phyloP scores from a whole-genome alignment of 2,797 vertebrate genomes.

The Synanceia verrucosa region DNA sequence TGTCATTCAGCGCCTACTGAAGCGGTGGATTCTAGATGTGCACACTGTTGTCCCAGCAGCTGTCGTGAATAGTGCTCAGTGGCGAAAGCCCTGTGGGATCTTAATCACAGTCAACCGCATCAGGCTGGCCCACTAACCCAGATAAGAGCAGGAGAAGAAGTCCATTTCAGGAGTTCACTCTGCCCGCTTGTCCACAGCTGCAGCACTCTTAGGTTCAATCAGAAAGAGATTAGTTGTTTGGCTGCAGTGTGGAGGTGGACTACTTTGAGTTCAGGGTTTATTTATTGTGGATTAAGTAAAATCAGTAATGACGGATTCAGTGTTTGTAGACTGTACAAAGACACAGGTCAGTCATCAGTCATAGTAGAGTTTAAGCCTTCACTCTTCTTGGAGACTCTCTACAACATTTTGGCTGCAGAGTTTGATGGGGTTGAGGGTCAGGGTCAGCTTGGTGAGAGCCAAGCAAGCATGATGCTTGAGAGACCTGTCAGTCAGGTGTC shows the following conservation, averaged over 20 bases:
- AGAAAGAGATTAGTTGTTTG: background rate
- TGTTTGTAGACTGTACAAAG: background rate
- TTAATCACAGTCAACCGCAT: slow-evolving; percentile 42
- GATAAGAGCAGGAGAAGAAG: slow-evolving; percentile 48
- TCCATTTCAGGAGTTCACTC: slow-evolving; percentile 19
- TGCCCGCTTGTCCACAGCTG: slow-evolving; percentile 13
- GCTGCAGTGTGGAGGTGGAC: background rate
- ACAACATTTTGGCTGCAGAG: background rate
- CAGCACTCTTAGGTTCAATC: background rate
- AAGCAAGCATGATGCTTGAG: background rate
- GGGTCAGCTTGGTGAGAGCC: background rate
- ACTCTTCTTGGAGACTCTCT: background rate
- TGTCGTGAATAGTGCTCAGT: slow-evolving; percentile 37
- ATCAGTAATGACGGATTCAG: background rate
- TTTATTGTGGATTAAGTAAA: background rate
- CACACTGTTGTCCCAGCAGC: slow-evolving; percentile 4
- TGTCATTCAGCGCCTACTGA: slow-evolving; percentile 10
- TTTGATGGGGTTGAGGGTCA: background rate
- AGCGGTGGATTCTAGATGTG: background rate
- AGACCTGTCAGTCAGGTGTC: background rate
- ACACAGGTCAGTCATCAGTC: background rate
- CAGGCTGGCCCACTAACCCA: slow-evolving; percentile 58
- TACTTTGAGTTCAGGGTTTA: background rate
- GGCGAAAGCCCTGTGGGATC: slow-evolving; percentile 49
- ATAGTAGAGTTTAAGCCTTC: background rate